Evolutionary conservation across 2,888 invertebrate species (phyloP).

Genomic region (Gymnocheta viridis): DNA sequence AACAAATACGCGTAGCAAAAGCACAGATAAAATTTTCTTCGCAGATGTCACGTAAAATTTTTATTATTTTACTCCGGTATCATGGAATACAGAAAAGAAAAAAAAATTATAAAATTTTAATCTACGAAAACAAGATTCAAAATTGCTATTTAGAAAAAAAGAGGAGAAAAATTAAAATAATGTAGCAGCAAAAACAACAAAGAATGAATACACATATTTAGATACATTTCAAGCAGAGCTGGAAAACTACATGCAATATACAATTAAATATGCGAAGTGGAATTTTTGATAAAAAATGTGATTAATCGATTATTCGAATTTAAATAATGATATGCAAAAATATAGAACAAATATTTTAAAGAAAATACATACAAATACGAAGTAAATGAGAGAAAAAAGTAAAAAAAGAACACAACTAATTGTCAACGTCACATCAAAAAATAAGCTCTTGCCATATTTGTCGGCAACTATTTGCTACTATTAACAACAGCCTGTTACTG

Average conservation of each 20-base stretch:
- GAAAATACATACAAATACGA: too few species aligned
- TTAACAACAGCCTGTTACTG: too few species aligned
- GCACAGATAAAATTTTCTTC: conserved; percentile 66
- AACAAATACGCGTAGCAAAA: background rate
- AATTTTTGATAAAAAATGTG: background rate
- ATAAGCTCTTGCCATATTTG: too few species aligned
- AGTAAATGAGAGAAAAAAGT: too few species aligned
- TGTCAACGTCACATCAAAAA: too few species aligned
- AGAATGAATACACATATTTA: conserved; percentile 13
- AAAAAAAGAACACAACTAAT: too few species aligned
- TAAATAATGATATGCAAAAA: too few species aligned
- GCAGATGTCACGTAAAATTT: conserved; percentile 66
- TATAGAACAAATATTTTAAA: too few species aligned
- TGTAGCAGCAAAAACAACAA: conserved; percentile 47
- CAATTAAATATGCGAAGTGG: background rate
- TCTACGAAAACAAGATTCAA: conserved; percentile 23
- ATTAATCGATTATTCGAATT: too few species aligned
- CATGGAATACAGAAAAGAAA: conserved; percentile 14
- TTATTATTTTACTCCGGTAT: conserved; percentile 62
- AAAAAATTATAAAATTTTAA: conserved; percentile 30
- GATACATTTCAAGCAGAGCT: conserved; percentile 29
- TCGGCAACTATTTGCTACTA: too few species aligned
- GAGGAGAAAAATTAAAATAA: conserved; percentile 30
- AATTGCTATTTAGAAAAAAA: conserved; percentile 47
- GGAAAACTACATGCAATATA: conserved; percentile 14